Evolutionary conservation across 53 echinoderm and acorn worm species (phyloP).

Genomic region (Pentamera pediparva): DNA sequence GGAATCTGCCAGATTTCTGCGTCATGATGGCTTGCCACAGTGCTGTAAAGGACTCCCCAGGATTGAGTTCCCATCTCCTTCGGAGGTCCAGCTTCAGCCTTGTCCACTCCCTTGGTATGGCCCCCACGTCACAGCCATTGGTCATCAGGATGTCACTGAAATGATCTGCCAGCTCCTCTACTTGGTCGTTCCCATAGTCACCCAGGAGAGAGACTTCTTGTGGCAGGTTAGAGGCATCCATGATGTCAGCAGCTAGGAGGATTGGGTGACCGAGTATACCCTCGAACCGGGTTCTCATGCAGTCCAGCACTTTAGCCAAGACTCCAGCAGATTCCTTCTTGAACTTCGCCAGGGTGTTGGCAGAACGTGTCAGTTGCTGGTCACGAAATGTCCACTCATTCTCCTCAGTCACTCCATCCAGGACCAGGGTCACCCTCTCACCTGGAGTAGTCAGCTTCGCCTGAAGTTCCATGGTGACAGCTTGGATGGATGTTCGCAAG

Average conservation of each 20-base stretch:
- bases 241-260: neutral
- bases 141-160: neutral
- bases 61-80: too few relatives aligned
- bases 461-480: slow-evolving; percentile 8
- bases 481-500: slow-evolving; percentile 33
- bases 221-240: neutral
- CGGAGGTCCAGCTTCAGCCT: neutral
- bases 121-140: neutral
- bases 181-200: neutral
- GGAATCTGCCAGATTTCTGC: neutral
- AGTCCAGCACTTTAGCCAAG: slow-evolving; percentile 4
- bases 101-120: neutral
- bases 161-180: neutral
- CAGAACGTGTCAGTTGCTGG: slow-evolving; percentile 2
- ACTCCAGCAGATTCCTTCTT: neutral
- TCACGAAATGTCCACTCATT: slow-evolving; percentile 24
- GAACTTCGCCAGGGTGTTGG: slow-evolving; percentile 8
- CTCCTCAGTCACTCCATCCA: slow-evolving; percentile 22
- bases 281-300: neutral
- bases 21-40: neutral
- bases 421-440: slow-evolving; percentile 32
- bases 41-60: neutral
- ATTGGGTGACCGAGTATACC: neutral
- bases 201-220: neutral
- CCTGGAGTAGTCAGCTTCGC: slow-evolving; percentile 29